Percentiles rank a stretch among this genome's conserved stretches.
These are phyloP conservation scores for Semaprochilodus insignis DNA, from an alignment of 2,797 vertebrate genomes.

Conservation along the genomic window DNA sequence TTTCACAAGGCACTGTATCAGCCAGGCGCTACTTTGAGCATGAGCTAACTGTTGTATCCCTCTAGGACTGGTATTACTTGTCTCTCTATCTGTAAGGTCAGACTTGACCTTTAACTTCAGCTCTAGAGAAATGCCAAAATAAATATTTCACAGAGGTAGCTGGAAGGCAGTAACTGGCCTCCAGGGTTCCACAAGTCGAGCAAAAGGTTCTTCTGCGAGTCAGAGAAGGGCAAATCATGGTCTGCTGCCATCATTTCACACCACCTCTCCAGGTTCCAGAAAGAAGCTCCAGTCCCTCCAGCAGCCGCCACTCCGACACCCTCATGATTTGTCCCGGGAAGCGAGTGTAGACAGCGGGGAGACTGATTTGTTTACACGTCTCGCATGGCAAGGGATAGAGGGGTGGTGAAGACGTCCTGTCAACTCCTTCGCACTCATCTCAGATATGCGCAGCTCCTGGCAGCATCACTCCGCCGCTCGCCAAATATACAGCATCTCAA, in stretches of 20 bases:
- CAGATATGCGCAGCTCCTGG: background rate
- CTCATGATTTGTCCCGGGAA: background rate
- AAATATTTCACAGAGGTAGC: background rate
- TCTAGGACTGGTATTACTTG: too few species aligned
- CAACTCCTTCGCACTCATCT: slow-evolving; percentile 7
- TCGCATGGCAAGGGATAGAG: slow-evolving; percentile 5
- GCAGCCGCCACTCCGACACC: slow-evolving; percentile 20
- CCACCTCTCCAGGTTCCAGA: slow-evolving; percentile 41
- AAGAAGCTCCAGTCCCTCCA: background rate
- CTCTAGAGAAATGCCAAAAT: background rate
- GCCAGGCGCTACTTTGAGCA: too few species aligned
- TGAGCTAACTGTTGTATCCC: too few species aligned
- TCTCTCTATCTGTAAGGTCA: too few species aligned
- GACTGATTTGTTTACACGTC: slow-evolving; percentile 35
- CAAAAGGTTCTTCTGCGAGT: background rate
- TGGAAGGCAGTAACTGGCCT: slow-evolving; percentile 16
- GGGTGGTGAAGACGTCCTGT: slow-evolving; percentile 18
- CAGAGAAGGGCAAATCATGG: slow-evolving; percentile 1
- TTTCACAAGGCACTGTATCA: too few species aligned
- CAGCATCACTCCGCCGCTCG: background rate
- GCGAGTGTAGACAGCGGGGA: background rate
- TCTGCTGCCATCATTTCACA: slow-evolving; percentile 29
- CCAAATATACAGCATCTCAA: background rate
- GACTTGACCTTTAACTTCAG: background rate
- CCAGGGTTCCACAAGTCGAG: slow-evolving; percentile 14